Percentiles rank a stretch among this genome's conserved stretches.
Evolutionary conservation across 1,140 invertebrate species (phyloP).

Genomic region (Drosophila suzukii): DNA sequence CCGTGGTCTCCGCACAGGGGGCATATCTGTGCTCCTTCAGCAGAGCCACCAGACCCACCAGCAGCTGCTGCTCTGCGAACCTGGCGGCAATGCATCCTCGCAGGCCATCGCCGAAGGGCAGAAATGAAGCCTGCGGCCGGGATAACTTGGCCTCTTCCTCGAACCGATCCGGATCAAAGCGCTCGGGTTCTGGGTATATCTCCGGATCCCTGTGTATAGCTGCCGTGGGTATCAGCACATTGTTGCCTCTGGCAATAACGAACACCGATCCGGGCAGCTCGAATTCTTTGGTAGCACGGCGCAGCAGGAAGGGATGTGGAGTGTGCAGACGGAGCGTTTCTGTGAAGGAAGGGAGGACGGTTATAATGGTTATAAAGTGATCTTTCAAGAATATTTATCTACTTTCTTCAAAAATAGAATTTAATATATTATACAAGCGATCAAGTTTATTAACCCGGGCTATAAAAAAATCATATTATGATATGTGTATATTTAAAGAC

Average conservation of each 20-base stretch:
- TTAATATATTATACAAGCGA: too few relatives aligned
- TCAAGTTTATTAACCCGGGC: background rate
- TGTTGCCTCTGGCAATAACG: slow-evolving; percentile 85
- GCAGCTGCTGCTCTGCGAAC: slow-evolving; percentile 87
- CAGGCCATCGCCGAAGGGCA: slow-evolving; percentile 87
- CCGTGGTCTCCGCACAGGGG: slow-evolving; percentile 60
- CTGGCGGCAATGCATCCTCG: slow-evolving; percentile 86
- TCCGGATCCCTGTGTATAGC: slow-evolving; percentile 88
- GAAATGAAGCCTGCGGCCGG: slow-evolving; percentile 85
- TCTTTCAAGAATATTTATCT: too few relatives aligned
- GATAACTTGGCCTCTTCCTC: slow-evolving; percentile 84
- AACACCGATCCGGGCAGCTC: slow-evolving; percentile 85
- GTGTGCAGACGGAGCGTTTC: slow-evolving; percentile 87
- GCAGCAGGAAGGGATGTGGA: slow-evolving; percentile 85
- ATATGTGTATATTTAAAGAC: too few relatives aligned
- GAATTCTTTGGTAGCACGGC: slow-evolving; percentile 85
- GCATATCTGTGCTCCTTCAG: slow-evolving; percentile 79
- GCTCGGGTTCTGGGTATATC: slow-evolving; percentile 87
- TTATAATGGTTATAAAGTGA: too few relatives aligned
- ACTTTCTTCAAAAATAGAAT: too few relatives aligned
- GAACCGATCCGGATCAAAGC: slow-evolving; percentile 90
- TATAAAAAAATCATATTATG: background rate
- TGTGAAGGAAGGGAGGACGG: slow-evolving; percentile 17
- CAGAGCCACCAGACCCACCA: slow-evolving; percentile 85
- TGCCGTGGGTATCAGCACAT: slow-evolving; percentile 86